Conservation (phyloP, 1,140 invertebrate species). For the Palaemon carinicauda region DNA sequence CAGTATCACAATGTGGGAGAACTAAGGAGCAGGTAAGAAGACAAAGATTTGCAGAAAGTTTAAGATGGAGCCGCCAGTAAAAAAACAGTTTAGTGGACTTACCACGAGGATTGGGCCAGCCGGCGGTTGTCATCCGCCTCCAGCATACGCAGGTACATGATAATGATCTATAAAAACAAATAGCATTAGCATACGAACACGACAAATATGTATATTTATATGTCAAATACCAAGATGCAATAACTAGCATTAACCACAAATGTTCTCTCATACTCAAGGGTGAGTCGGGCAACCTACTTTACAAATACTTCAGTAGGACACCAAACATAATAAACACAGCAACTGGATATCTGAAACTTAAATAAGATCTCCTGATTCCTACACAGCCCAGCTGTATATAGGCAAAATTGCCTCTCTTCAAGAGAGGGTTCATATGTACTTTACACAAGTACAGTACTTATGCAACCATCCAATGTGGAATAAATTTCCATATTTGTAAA, state of each 20-base stretch:
- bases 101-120: conserved; percentile 94
- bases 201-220: background rate
- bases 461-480: no score
- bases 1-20: background rate
- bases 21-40: background rate
- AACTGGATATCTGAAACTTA: no score
- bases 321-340: no score
- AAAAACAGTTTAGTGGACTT: conserved; percentile 63
- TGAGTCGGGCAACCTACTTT: no score
- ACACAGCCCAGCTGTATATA: no score
- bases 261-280: no score
- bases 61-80: conserved; percentile 46
- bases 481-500: no score
- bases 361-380: no score
- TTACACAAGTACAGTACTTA: no score
- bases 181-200: conserved; percentile 11
- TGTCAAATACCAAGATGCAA: background rate
- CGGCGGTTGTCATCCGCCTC: conserved; percentile 84
- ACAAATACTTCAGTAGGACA: no score
- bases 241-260: background rate
- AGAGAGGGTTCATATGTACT: no score
- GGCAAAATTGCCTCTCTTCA: no score
- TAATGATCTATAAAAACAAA: conserved; percentile 77
- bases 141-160: conserved; percentile 91
- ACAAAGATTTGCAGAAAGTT: background rate